Base-by-base conservation (phyloP, 2,797 vertebrate species). In the Hemitrygon akajei region DNA sequence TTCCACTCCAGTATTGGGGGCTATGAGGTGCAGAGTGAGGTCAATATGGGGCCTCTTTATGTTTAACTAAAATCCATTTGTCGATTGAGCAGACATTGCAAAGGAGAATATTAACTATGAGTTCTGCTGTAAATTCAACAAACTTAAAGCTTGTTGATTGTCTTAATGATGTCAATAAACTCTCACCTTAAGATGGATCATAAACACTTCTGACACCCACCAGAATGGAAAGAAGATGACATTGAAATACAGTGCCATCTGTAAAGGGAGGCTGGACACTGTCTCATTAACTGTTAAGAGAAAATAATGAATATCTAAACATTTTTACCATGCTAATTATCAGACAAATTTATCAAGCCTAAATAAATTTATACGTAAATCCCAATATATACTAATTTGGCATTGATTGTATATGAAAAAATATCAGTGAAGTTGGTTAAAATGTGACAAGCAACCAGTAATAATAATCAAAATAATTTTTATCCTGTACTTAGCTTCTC, bases 191-290 rank as follows among this genome's bases (percentile, higher is more conserved):
- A 97, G 95, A 58, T 98, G 96, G 95, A 98, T 94, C 97, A 98
- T 98, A 94, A 96, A 94, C 14, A 97, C 96, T 66, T 98, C 97
- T 0, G 97, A 97, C 94, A 97, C 94, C 96, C 96, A 97, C 98
- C 98, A 98, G 66, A 97, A 97, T 0, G 97, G 98, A 82, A 98
- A 98, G 94, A 96, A 98, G 95, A 96, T 97, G 94, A 94, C 94
- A 7, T 98, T 98, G 96, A 98, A 98, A 95, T 98, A 98, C 14
- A 98, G 96, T 82, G 98, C 95, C 97, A 98, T 97, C 96, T 98
- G 98, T 25, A 98, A 97, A 0, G 97, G 97, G 47, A 98, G 97
- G 94, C 97, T 96, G 91, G 97, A 96, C 34, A 97, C 95, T 95
- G 97, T 94, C 93, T 97, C 95, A 0, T 95, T 96, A 94, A 94